These are phyloP conservation scores for Cryptus armator DNA, from an alignment of 2,888 invertebrate genomes.

Conservation along the genomic window DNA sequence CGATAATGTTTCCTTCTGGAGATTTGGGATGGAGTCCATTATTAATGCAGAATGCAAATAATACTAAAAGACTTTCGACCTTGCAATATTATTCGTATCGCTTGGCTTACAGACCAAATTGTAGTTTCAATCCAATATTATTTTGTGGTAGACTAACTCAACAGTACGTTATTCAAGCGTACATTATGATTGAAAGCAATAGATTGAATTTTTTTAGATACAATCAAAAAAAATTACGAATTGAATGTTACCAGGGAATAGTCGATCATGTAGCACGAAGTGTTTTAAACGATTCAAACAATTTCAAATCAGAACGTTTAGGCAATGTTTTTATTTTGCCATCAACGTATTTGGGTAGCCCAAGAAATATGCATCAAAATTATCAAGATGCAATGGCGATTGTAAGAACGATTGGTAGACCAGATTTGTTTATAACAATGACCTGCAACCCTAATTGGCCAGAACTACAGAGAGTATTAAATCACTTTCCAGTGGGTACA, in stretches of 20 bases:
- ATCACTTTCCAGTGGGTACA: conserved; percentile 46
- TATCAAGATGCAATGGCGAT: conserved; percentile 28
- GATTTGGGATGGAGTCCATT: conserved; percentile 51
- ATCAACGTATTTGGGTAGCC: conserved; percentile 28
- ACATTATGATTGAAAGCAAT: conserved; percentile 21
- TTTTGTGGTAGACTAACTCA: conserved; percentile 41
- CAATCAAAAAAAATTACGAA: conserved; percentile 36
- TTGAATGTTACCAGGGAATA: conserved; percentile 40
- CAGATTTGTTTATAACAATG: conserved; percentile 11
- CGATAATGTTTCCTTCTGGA: conserved; percentile 35
- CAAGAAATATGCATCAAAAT: conserved; percentile 27
- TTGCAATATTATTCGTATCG: conserved; percentile 49
- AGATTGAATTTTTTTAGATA: conserved; percentile 21
- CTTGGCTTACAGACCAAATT: conserved; percentile 19
- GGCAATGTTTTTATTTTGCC: conserved; percentile 34
- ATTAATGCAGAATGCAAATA: not conserved
- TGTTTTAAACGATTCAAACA: conserved; percentile 14
- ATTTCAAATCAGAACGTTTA: conserved; percentile 13
- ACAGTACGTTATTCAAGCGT: conserved; percentile 41
- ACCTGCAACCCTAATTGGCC: conserved; percentile 60
- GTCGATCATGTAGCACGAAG: conserved; percentile 23
- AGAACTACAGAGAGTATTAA: conserved; percentile 38
- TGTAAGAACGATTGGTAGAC: conserved; percentile 37
- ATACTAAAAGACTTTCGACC: not conserved
- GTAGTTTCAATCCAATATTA: conserved; percentile 26